Percentiles rank a stretch among this genome's conserved stretches.
Conservation (phyloP, 1,140 invertebrate genomes). For the Papilio dardanus region DNA sequence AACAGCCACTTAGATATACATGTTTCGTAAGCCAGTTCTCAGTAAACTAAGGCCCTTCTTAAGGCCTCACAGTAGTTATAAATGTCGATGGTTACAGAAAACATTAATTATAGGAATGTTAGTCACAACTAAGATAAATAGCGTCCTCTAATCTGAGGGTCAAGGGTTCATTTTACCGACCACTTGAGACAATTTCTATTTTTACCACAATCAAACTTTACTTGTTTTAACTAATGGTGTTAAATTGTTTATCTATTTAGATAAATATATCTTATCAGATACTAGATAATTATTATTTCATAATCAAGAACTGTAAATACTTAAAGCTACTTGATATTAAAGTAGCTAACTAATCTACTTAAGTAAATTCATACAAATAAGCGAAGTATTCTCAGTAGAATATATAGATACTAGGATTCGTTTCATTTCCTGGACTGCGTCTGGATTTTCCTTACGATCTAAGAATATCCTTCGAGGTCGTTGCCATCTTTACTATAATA, state of each 20-base stretch:
- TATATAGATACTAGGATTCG: constrained; percentile 3
- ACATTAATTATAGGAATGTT: neutral
- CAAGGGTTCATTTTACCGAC: neutral
- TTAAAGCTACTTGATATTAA: neutral
- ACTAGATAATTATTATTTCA: neutral
- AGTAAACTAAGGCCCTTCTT: too few relatives aligned
- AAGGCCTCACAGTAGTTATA: neutral
- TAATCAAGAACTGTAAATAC: neutral
- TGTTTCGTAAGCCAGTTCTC: neutral
- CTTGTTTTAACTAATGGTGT: neutral
- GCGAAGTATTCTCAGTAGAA: neutral
- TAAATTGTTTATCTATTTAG: neutral
- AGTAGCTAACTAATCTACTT: neutral
- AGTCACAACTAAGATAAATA: neutral
- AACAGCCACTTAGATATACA: neutral
- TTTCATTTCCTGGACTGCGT: constrained; percentile 10
- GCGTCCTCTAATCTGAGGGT: neutral
- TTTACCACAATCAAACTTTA: neutral
- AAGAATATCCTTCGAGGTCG: constrained; percentile 12
- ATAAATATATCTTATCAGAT: neutral
- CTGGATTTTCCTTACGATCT: constrained; percentile 19
- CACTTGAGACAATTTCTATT: neutral
- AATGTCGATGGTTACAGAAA: neutral
- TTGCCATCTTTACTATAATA: constrained; percentile 20
- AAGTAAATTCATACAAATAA: neutral